phyloP scores from a whole-genome alignment of 1,140 invertebrate genomes.

The Drosophila pandora region DNA sequence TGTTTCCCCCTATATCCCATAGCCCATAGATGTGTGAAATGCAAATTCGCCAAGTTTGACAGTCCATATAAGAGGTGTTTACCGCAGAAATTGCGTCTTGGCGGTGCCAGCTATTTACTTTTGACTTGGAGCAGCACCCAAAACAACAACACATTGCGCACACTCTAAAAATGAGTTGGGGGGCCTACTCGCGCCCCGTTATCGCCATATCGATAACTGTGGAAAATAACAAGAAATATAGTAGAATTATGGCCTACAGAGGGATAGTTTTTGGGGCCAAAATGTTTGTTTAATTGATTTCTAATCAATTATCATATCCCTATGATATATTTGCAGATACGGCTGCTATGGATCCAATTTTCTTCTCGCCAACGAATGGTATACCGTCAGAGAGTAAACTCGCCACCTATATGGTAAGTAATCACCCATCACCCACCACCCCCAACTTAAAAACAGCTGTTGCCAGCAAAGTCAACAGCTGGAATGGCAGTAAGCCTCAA shows the following conservation, averaged over 20 bases:
- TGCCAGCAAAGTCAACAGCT: slow-evolving; percentile 46
- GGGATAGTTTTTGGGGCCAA: not conserved
- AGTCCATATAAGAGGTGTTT: slow-evolving; percentile 38
- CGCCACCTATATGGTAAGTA: slow-evolving; percentile 91
- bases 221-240: slow-evolving; percentile 56
- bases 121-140: slow-evolving; percentile 7
- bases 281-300: slow-evolving; percentile 78
- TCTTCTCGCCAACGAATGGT: slow-evolving; percentile 88
- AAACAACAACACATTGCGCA: slow-evolving; percentile 35
- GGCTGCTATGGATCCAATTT: slow-evolving; percentile 85
- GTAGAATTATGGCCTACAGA: too few relatives aligned
- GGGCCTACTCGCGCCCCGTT: slow-evolving; percentile 29
- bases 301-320: slow-evolving; percentile 62
- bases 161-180: slow-evolving; percentile 44
- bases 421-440: not conserved
- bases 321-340: slow-evolving; percentile 65
- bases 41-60: slow-evolving; percentile 21
- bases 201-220: slow-evolving; percentile 71
- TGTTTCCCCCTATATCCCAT: not conserved
- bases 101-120: slow-evolving; percentile 49
- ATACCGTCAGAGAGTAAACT: slow-evolving; percentile 93
- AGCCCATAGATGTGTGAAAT: slow-evolving; percentile 8
- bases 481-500: slow-evolving; percentile 12
- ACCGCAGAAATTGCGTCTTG: slow-evolving; percentile 67
- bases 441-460: slow-evolving; percentile 32